Base-by-base conservation (phyloP, 2,113 vertebrate genomes). In the Passer domesticus region DNA sequence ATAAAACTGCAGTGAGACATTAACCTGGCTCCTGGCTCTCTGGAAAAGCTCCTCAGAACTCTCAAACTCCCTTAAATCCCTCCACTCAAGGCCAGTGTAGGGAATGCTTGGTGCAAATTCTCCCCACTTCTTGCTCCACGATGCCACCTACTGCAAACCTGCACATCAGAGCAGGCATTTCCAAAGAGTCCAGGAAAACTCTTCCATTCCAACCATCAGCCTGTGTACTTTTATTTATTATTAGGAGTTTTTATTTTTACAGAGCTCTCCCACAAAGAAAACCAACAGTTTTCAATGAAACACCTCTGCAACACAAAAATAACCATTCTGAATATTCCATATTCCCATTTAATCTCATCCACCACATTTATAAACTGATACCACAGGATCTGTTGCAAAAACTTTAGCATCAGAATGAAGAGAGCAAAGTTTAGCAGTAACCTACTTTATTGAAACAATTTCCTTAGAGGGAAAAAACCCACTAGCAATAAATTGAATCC, bases 131-230 rank as follows among this genome's bases (percentile, higher is more conserved):
- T 81, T 80, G 75, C 63, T 69, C 90, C 82, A 80, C 1, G 2
- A 28, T 55, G 91, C 91, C 95, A 66, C 30, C 95, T 93, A 35
- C 84, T 69, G 95, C 41, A 73, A 59, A 69, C 8, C 39, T 44
- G 37, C n/a, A 62, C 25, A 50, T 18, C 69, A 25, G 9, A 73
- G 35, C 59, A 66, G 39, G 27, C n/a, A 35, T 28, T 77, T 50
- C 83, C 47, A 39, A 79, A 69, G 14, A 2, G 2, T 8, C 17
- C 33, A 66, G 21, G 37, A 25, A 37, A 82, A 62, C 16, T 1
- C 17, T 20, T 28, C 37, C 20, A 6, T 31, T 43, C 39, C 9
- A 6, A 81, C 15, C 11, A 47, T 5, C 52, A 47, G 3, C 33
- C 46, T 13, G 8, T 4, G 7, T 6, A 12, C 37, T 47, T 46